Evolutionary conservation across 2,888 invertebrate species (phyloP).

Genomic region (Cremastinae sp.): DNA sequence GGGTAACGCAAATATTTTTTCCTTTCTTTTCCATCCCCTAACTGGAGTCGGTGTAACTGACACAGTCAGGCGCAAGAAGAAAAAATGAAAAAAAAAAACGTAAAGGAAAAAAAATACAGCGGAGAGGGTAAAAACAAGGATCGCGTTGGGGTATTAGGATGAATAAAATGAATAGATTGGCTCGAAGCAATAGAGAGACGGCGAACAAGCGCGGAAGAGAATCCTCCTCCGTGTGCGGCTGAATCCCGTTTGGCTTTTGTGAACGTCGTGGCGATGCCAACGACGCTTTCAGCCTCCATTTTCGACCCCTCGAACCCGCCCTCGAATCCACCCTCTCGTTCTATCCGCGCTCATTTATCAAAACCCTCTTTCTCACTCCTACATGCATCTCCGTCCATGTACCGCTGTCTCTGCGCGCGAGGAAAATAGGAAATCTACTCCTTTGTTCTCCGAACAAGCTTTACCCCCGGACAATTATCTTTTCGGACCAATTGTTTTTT

Average conservation of each 20-base stretch:
- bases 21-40: too few relatives aligned
- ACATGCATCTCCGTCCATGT: neutral
- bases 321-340: neutral
- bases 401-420: neutral
- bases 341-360: constrained; percentile 50
- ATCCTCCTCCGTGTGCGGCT: constrained; percentile 8
- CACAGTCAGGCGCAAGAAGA: too few relatives aligned
- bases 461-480: neutral
- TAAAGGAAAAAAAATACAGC: constrained; percentile 22
- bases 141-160: constrained; percentile 31
- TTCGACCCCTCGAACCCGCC: neutral
- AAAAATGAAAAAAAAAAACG: neutral
- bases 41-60: too few relatives aligned
- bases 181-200: constrained; percentile 32
- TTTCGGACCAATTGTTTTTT: neutral
- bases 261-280: constrained; percentile 43
- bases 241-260: constrained; percentile 40
- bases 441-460: neutral
- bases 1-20: too few relatives aligned
- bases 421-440: constrained; percentile 25
- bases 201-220: constrained; percentile 12
- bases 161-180: constrained; percentile 52
- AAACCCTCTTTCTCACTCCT: constrained; percentile 31
- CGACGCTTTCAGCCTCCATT: constrained; percentile 44
- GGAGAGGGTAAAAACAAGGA: constrained; percentile 41